Conservation (phyloP, 2,113 vertebrate genomes). For the Urocitellus parryii region DNA sequence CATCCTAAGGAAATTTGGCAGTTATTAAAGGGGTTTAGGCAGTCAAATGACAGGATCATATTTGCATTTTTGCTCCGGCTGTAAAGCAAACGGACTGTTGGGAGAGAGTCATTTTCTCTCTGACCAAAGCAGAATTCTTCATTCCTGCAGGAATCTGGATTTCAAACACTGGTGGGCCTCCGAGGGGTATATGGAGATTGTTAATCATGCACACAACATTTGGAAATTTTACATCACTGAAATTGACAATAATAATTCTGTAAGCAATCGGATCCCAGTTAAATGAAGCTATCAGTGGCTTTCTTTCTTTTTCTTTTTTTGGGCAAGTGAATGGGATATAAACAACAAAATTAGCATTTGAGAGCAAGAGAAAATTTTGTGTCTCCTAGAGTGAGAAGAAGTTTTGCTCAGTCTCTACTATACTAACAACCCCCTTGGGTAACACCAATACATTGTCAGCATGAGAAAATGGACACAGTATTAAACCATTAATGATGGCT, state of each 20-base stretch:
- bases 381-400: not conserved
- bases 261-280: not conserved
- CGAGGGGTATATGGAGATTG: not conserved
- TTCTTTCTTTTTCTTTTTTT: not conserved
- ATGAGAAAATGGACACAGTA: not conserved
- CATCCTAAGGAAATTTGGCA: not conserved
- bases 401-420: not conserved
- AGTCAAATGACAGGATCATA: not conserved
- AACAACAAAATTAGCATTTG: not conserved
- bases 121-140: not conserved
- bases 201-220: not conserved
- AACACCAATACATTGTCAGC: not conserved
- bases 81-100: not conserved
- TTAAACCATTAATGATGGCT: not conserved
- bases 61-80: slow-evolving; percentile 31
- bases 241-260: not conserved
- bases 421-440: not conserved
- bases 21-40: not conserved
- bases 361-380: not conserved
- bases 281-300: not conserved
- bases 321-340: slow-evolving; percentile 28
- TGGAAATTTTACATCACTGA: not conserved
- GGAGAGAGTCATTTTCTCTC: slow-evolving; percentile 1
- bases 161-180: not conserved
- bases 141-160: not conserved